phyloP scores from a whole-genome alignment of 2,113 vertebrate genomes.

The Aspiorhynchus laticeps region DNA sequence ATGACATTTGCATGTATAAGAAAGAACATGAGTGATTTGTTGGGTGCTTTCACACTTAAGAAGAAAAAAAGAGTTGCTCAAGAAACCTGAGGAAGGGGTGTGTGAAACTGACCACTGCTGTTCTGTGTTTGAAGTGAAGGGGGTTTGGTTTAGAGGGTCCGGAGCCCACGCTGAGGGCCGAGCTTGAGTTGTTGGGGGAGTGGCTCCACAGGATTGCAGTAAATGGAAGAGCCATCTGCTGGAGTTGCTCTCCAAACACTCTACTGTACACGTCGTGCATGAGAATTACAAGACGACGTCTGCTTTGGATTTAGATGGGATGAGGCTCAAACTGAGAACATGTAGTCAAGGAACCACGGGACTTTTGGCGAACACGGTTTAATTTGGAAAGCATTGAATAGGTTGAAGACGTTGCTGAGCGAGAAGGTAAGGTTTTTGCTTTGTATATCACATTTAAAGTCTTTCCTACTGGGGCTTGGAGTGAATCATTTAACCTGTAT shows the following conservation, averaged over 20 bases:
- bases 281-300: not conserved
- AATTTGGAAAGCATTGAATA: not conserved
- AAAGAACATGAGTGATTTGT: not conserved
- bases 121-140: conserved; percentile 64
- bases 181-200: conserved; percentile 65
- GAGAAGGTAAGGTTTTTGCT: not conserved
- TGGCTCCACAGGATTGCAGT: conserved; percentile 60
- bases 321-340: conserved; percentile 50
- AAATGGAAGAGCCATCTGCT: conserved; percentile 73
- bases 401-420: conserved; percentile 2
- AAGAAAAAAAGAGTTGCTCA: not conserved
- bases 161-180: conserved; percentile 66
- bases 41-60: not conserved
- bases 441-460: not conserved
- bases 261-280: conserved; percentile 7
- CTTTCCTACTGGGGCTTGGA: not conserved
- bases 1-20: not conserved
- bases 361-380: conserved; percentile 53
- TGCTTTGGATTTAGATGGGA: conserved; percentile 63
- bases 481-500: not conserved
- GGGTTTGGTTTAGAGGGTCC: conserved; percentile 52
- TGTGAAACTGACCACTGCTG: not conserved
- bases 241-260: conserved; percentile 50
- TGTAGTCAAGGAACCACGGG: conserved; percentile 64
- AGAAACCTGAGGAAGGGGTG: not conserved